Evolutionary conservation across 2,797 vertebrate genomes (phyloP).

Genomic region (Gobio occitaniae): DNA sequence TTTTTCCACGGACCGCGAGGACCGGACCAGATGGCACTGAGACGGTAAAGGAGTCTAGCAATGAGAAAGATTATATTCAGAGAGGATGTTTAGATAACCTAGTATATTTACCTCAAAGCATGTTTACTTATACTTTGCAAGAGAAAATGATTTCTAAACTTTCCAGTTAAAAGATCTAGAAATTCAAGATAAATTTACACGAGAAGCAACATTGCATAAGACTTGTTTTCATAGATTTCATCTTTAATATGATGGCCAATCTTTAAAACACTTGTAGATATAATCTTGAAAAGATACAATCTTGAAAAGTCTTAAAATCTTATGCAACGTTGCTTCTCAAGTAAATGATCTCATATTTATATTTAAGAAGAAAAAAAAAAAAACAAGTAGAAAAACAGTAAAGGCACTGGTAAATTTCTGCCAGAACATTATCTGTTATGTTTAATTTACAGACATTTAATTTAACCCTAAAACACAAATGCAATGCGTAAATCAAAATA

Average conservation of each 20-base stretch:
- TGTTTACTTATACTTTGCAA: background rate
- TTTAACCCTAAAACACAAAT: no score
- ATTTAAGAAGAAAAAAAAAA: no score
- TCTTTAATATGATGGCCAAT: background rate
- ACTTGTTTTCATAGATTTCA: background rate
- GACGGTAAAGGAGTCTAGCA: constrained; percentile 46
- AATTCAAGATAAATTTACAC: background rate
- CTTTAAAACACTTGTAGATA: background rate
- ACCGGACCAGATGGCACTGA: constrained; percentile 16
- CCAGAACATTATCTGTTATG: no score
- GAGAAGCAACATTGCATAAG: background rate
- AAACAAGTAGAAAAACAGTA: no score
- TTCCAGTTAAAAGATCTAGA: background rate
- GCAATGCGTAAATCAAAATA: background rate
- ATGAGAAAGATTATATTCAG: background rate
- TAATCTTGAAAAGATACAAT: background rate
- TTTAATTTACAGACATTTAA: no score
- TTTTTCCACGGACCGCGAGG: constrained; percentile 28
- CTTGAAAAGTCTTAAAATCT: background rate
- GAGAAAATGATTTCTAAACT: background rate
- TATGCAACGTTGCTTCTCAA: background rate
- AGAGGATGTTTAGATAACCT: background rate
- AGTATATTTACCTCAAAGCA: background rate
- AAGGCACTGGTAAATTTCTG: no score
- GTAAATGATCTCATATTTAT: no score